Conservation (phyloP, 2,113 vertebrate species). For the Hepsetus odoe region DNA sequence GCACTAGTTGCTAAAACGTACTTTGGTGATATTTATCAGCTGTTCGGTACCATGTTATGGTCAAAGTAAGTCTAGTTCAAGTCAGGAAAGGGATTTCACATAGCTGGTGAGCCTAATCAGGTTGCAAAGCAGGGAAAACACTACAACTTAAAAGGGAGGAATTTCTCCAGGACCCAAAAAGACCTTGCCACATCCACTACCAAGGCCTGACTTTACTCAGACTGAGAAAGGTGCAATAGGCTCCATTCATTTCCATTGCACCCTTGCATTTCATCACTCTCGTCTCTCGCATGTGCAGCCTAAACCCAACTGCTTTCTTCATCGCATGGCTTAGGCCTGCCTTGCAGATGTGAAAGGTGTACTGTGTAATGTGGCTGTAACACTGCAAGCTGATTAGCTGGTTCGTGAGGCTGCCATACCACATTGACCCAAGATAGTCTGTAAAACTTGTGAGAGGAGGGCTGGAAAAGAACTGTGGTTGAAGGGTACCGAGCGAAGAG, state of each 20-base stretch:
- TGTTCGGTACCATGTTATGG: too few species aligned
- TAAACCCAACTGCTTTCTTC: constrained; percentile 32
- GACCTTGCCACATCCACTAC: constrained; percentile 31
- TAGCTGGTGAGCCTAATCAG: too few species aligned
- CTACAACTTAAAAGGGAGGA: neutral
- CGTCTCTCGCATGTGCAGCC: constrained; percentile 30
- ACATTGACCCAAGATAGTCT: constrained; percentile 34
- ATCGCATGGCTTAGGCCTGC: constrained; percentile 14
- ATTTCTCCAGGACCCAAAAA: neutral
- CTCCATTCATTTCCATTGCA: constrained; percentile 35
- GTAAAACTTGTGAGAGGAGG: constrained; percentile 28
- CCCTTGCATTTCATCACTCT: constrained; percentile 41
- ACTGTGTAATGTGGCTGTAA: constrained; percentile 39
- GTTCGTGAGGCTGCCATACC: constrained; percentile 35
- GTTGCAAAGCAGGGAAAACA: too few species aligned
- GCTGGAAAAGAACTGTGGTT: constrained; percentile 32
- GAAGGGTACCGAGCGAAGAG: constrained; percentile 37
- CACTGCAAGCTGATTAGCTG: constrained; percentile 41
- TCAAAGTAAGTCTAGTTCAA: too few species aligned
- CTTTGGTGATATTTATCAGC: too few species aligned
- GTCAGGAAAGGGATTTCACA: too few species aligned
- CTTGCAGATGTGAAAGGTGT: constrained; percentile 43
- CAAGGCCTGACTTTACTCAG: constrained; percentile 10
- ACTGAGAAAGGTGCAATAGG: constrained; percentile 36
- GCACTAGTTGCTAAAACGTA: too few species aligned